phyloP scores from a whole-genome alignment of 2,888 invertebrate species.

The Adelognathus sp. region DNA sequence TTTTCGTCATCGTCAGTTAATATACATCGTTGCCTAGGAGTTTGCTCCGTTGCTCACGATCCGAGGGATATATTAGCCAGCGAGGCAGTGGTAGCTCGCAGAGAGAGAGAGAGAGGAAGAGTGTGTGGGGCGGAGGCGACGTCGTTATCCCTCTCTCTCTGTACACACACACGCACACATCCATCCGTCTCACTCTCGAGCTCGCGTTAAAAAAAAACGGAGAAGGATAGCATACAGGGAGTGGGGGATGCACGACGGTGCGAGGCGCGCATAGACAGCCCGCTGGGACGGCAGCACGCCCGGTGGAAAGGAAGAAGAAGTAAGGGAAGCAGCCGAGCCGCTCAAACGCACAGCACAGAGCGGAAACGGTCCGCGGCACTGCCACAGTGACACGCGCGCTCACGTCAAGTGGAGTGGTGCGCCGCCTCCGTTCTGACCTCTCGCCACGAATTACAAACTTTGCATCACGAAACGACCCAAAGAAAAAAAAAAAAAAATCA shows the following conservation, averaged over 20 bases:
- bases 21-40: slow-evolving; percentile 51
- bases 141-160: slow-evolving; percentile 46
- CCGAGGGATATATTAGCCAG: slow-evolving; percentile 10
- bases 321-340: slow-evolving; percentile 47
- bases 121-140: slow-evolving; percentile 52
- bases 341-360: slow-evolving; percentile 71
- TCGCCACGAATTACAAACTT: slow-evolving; percentile 19
- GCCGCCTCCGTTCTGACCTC: slow-evolving; percentile 47
- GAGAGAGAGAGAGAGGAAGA: slow-evolving; percentile 38
- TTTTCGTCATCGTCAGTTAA: slow-evolving; percentile 62
- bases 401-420: slow-evolving; percentile 77
- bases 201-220: neutral
- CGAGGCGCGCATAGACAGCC: slow-evolving; percentile 40
- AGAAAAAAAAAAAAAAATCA: too few species aligned
- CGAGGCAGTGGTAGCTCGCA: slow-evolving; percentile 2
- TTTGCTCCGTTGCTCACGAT: neutral
- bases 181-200: slow-evolving; percentile 13
- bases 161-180: neutral
- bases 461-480: slow-evolving; percentile 3
- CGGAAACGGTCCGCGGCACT: slow-evolving; percentile 79
- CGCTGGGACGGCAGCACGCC: slow-evolving; percentile 45
- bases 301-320: slow-evolving; percentile 55
- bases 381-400: slow-evolving; percentile 81
- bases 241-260: slow-evolving; percentile 34
- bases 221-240: slow-evolving; percentile 1